These are phyloP conservation scores for Ypsolopha sequella DNA, from an alignment of 2,888 invertebrate genomes.

Conservation along the genomic window DNA sequence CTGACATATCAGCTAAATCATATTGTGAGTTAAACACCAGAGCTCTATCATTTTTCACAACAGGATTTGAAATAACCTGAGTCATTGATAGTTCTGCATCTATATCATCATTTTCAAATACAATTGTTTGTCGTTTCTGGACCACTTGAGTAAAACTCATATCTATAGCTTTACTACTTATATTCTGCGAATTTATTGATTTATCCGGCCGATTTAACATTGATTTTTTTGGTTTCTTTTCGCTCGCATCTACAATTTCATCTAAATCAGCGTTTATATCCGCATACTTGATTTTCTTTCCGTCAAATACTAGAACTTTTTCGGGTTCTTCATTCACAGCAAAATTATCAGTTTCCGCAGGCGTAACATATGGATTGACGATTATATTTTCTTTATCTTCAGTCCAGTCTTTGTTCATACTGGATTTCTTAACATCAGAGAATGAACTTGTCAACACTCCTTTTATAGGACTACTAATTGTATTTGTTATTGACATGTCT, in stretches of 20 bases:
- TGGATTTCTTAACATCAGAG: slow-evolving; percentile 18
- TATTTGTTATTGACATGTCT: slow-evolving; percentile 57
- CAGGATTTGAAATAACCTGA: background rate
- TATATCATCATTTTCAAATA: background rate
- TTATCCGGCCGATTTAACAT: background rate
- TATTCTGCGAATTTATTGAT: background rate
- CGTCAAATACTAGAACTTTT: slow-evolving; percentile 51
- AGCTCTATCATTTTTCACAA: background rate
- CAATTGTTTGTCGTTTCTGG: slow-evolving; percentile 1
- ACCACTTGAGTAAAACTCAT: slow-evolving; percentile 2
- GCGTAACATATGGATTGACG: slow-evolving; percentile 40
- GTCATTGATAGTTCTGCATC: slow-evolving; percentile 3
- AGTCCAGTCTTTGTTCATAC: slow-evolving; percentile 27
- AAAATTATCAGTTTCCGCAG: slow-evolving; percentile 35
- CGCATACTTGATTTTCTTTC: slow-evolving; percentile 25
- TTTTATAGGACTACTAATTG: slow-evolving; percentile 38
- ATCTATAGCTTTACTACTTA: background rate
- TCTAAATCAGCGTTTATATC: slow-evolving; percentile 21
- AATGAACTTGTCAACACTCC: slow-evolving; percentile 25
- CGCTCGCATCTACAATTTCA: slow-evolving; percentile 15
- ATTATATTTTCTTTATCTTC: slow-evolving; percentile 54
- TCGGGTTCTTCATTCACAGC: slow-evolving; percentile 34
- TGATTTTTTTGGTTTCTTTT: background rate
- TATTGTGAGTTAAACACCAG: background rate
- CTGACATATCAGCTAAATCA: background rate